Conservation (phyloP, 2,113 vertebrate genomes). For the Agelaius tricolor region DNA sequence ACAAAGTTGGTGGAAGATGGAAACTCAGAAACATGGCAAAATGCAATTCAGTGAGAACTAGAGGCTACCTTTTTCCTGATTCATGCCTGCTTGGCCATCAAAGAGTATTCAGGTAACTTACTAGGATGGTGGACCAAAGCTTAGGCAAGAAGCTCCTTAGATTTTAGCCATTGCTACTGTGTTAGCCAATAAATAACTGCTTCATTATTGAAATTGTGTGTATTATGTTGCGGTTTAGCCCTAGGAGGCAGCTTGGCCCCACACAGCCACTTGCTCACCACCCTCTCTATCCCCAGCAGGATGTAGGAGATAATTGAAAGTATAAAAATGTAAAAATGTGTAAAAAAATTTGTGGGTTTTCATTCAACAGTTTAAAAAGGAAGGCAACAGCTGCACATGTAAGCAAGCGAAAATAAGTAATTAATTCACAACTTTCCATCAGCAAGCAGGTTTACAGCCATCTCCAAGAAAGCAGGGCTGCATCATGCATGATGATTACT, state of each 20-base stretch:
- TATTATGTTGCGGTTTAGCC: background rate
- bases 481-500: accelerated
- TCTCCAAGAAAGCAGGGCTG: background rate
- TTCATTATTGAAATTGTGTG: background rate
- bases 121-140: background rate
- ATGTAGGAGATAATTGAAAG: accelerated
- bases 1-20: background rate
- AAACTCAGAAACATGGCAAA: background rate
- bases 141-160: background rate
- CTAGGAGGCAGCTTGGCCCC: background rate
- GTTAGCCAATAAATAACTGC: background rate
- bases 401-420: background rate
- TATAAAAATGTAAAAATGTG: background rate
- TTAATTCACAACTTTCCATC: background rate
- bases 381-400: background rate
- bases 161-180: background rate
- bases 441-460: background rate
- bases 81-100: background rate
- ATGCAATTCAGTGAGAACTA: background rate
- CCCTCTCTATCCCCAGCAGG: background rate
- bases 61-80: background rate
- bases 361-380: background rate
- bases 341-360: background rate
- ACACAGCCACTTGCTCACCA: background rate
- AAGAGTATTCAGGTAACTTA: background rate